phyloP scores from a whole-genome alignment of 1,140 invertebrate species.

The Fopius arisanus region DNA sequence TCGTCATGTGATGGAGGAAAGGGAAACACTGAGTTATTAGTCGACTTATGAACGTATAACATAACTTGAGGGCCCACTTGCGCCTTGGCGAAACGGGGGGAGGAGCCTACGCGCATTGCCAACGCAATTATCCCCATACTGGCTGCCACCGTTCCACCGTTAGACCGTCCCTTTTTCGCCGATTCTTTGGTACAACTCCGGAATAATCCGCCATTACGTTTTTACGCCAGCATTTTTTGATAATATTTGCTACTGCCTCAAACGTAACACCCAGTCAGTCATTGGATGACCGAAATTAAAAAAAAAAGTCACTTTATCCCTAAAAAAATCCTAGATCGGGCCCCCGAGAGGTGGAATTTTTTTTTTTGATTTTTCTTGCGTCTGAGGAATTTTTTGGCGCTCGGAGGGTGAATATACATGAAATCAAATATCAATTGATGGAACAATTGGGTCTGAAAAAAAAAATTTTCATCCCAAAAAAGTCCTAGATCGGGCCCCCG shows the following conservation, averaged over 20 bases:
- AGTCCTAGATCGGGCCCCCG: too few relatives aligned
- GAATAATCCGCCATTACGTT: background rate
- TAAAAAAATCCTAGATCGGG: too few relatives aligned
- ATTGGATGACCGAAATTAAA: too few relatives aligned
- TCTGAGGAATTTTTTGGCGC: too few relatives aligned
- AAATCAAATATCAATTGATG: too few relatives aligned
- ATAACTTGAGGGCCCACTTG: conserved; percentile 12
- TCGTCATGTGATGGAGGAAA: conserved; percentile 21
- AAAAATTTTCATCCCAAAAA: too few relatives aligned
- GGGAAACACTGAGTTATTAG: background rate
- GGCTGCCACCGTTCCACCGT: conserved; percentile 45
- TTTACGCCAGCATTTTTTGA: background rate
- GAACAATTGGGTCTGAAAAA: too few relatives aligned
- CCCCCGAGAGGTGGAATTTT: too few relatives aligned
- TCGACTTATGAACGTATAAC: conserved; percentile 11
- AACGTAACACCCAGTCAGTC: too few relatives aligned
- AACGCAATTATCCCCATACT: conserved; percentile 53
- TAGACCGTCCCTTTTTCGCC: conserved; percentile 27
- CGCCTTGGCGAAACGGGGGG: conserved; percentile 46
- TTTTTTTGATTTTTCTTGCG: too few relatives aligned
- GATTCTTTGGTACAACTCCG: background rate
- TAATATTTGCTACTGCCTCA: background rate
- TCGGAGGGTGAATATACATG: too few relatives aligned
- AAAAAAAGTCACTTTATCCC: too few relatives aligned
- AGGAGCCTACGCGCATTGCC: conserved; percentile 54